Evolutionary conservation across 1,140 invertebrate species (phyloP), one percentile per base, ranked within the genome.

Genomic region (Sycophaga agraensis): DNA sequence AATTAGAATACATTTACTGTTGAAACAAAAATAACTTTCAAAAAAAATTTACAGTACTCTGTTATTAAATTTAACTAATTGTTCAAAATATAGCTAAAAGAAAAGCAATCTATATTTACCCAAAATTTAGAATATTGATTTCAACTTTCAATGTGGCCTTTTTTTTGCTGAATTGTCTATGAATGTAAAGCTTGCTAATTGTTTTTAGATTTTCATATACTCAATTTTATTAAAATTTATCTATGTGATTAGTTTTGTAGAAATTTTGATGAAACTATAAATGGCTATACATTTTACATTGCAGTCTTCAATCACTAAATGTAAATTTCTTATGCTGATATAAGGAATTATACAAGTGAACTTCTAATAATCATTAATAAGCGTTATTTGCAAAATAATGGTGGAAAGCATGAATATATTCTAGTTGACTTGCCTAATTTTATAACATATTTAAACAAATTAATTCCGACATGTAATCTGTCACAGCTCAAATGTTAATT

Each of bases 401-500:
- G 1, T 51, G 2, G 5, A 39, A 53, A 53, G 49, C 9, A 60
- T 1, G 4, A 26, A 48, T 19, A 22, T 24, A 45, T 51, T 55
- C 16, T 43, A 53, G 48, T 17, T 46, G 37, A 59, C 39, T 35
- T 26, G 42, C 34, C 50, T 61, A 61, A 61, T 54, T 54, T 61
- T 54, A 54, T 48, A 46, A 54, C 8, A 31, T 31, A 24, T 46
- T 14, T 60, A 53, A 39, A 48, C 4, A 8, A 48, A 48, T 54
- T 48, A 40, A 54, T 54, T 21, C 3, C 31, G 7, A 40, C 8
- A 54, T 60, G 11, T 28, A 60, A 60, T 37, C 17, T 45, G 50
- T 54, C 50, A 54, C 42, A 48, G 49, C 43, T 54, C 59, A 61
- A 54, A 53, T 37, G 22, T 59, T 51, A 42, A 53, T 60, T 60